Evolutionary conservation across 2,113 vertebrate genomes (phyloP).

Genomic region (Agapornis roseicollis): DNA sequence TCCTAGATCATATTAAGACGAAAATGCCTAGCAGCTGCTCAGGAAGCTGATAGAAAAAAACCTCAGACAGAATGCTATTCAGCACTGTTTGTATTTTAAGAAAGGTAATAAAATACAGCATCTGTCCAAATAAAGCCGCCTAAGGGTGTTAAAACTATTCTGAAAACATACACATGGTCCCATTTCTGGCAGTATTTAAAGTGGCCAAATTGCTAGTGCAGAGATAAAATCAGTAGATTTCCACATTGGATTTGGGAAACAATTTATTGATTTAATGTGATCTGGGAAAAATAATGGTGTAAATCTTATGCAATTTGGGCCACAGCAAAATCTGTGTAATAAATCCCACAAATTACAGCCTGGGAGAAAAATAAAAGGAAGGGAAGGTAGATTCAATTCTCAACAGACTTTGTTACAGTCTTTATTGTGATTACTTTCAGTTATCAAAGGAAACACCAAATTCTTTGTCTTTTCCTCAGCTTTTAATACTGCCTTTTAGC

Average conservation of each 20-base stretch:
- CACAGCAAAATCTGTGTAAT: not conserved
- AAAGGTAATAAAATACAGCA: constrained; percentile 4
- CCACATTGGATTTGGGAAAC: not conserved
- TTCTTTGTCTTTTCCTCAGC: not conserved
- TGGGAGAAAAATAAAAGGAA: not conserved
- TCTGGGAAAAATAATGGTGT: not conserved
- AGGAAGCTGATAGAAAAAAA: not conserved
- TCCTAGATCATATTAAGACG: constrained; percentile 5
- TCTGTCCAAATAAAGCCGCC: constrained; percentile 17
- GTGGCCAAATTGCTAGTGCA: not conserved
- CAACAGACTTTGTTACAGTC: not conserved
- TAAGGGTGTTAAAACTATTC: not conserved
- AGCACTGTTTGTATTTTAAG: not conserved
- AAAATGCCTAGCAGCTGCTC: constrained; percentile 36
- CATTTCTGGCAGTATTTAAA: not conserved
- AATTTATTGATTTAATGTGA: not conserved
- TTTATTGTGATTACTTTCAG: not conserved
- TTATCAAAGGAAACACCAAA: not conserved
- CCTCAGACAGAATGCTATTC: not conserved
- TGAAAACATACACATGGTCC: not conserved
- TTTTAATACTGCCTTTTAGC: not conserved
- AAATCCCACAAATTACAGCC: not conserved
- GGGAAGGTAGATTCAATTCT: not conserved
- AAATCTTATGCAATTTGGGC: not conserved
- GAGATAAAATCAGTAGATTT: not conserved